Conservation (phyloP, 2,797 vertebrate species). For the Neosilurus mollespiculum region DNA sequence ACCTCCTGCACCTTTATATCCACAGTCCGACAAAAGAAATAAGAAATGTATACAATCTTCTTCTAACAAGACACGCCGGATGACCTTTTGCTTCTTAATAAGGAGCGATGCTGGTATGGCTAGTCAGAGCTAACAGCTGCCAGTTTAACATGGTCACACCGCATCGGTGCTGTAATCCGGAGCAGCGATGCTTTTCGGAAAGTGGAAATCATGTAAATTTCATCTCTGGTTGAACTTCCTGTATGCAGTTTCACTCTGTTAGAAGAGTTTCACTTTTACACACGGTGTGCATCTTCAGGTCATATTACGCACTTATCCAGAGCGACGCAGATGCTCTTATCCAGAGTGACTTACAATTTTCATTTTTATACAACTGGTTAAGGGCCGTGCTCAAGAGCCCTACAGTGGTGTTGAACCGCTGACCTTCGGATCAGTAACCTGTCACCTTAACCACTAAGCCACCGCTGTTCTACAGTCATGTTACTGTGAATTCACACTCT, state of each 20-base stretch:
- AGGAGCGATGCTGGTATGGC: background rate
- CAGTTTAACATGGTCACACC: background rate
- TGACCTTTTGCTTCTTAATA: background rate
- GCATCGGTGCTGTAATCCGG: background rate
- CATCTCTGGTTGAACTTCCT: conserved; percentile 12
- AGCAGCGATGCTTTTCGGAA: background rate
- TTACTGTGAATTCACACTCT: background rate
- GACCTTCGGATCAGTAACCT: too few relatives aligned
- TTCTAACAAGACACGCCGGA: background rate
- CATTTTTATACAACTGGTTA: too few relatives aligned
- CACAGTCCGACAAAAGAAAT: background rate
- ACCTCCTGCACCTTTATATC: background rate
- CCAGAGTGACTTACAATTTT: too few relatives aligned
- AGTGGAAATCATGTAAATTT: background rate
- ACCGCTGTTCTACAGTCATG: background rate
- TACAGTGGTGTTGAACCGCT: too few relatives aligned
- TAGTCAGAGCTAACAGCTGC: background rate
- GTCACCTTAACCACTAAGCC: too few relatives aligned
- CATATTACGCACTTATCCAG: too few relatives aligned
- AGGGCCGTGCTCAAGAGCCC: too few relatives aligned
- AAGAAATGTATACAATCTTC: background rate
- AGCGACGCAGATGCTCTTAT: too few relatives aligned
- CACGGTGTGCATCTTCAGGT: background rate
- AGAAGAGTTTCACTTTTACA: conserved; percentile 6
- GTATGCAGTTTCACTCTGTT: background rate